Evolutionary conservation across 2,113 vertebrate species (phyloP).

Genomic region (Labeo catla): DNA sequence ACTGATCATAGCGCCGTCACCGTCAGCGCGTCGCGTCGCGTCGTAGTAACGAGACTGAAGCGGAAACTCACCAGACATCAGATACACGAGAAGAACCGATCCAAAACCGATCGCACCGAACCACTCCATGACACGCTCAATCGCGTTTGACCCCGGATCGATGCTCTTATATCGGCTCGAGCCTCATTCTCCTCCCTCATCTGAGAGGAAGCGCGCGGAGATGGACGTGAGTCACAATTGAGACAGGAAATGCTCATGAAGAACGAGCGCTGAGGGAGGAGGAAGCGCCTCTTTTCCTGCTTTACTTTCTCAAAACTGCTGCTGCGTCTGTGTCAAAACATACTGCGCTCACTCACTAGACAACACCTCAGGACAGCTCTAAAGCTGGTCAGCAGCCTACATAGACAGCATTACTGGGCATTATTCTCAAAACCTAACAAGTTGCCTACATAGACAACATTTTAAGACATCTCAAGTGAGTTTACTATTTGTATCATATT

Average conservation of each 20-base stretch:
- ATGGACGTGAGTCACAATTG: background rate
- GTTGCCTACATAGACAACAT: too few relatives aligned
- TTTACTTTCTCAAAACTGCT: background rate
- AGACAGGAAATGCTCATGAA: background rate
- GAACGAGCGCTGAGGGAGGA: background rate
- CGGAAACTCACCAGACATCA: conserved; percentile 22
- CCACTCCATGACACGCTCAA: background rate
- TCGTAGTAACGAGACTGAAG: background rate
- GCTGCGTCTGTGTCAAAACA: background rate
- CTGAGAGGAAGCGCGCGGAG: background rate
- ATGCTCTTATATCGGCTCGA: background rate
- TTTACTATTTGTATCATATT: too few relatives aligned
- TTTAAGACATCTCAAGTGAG: too few relatives aligned
- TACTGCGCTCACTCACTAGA: background rate
- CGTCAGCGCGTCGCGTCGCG: conserved; percentile 1
- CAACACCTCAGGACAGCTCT: background rate
- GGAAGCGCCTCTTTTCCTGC: conserved; percentile 23
- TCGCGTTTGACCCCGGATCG: background rate
- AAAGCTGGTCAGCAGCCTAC: background rate
- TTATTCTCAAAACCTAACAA: too few relatives aligned
- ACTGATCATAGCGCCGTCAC: too few relatives aligned
- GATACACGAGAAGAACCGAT: conserved; percentile 2
- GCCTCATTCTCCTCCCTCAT: background rate
- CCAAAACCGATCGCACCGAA: background rate
- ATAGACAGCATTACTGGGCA: background rate